Evolutionary conservation across 2,113 vertebrate genomes (phyloP).

Genomic region (Nothobranchius kuhntae): DNA sequence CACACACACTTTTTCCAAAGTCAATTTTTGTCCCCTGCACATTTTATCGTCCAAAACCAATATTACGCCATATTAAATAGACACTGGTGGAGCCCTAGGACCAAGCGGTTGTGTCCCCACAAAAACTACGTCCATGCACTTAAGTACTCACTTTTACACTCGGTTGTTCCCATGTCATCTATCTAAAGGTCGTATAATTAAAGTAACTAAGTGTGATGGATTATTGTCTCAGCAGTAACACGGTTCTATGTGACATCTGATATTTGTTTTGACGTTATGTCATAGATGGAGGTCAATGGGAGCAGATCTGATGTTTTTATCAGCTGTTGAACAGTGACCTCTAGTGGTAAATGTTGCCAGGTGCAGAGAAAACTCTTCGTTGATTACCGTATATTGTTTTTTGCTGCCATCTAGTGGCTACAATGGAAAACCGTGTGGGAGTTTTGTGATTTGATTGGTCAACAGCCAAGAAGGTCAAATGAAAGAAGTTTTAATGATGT

Average conservation of each 20-base stretch:
- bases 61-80: too few relatives aligned
- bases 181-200: conserved; percentile 38
- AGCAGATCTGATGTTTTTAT: not conserved
- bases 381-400: too few relatives aligned
- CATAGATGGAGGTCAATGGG: conserved; percentile 14
- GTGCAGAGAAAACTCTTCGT: not conserved
- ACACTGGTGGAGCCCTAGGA: too few relatives aligned
- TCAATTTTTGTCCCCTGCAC: too few relatives aligned
- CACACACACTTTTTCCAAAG: too few relatives aligned
- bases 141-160: too few relatives aligned
- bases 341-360: conserved; percentile 7
- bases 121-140: too few relatives aligned
- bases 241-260: conserved; percentile 5
- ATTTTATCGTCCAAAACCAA: too few relatives aligned
- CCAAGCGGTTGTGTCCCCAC: too few relatives aligned
- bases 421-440: too few relatives aligned
- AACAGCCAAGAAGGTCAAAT: not conserved
- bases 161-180: not conserved
- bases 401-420: conserved; percentile 47
- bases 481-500: too few relatives aligned
- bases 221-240: conserved; percentile 28
- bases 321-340: conserved; percentile 21
- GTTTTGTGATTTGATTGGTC: not conserved
- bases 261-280: conserved; percentile 2
- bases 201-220: conserved; percentile 22